Base-by-base conservation (phyloP, 2,888 invertebrate species). In the Boloria selene region DNA sequence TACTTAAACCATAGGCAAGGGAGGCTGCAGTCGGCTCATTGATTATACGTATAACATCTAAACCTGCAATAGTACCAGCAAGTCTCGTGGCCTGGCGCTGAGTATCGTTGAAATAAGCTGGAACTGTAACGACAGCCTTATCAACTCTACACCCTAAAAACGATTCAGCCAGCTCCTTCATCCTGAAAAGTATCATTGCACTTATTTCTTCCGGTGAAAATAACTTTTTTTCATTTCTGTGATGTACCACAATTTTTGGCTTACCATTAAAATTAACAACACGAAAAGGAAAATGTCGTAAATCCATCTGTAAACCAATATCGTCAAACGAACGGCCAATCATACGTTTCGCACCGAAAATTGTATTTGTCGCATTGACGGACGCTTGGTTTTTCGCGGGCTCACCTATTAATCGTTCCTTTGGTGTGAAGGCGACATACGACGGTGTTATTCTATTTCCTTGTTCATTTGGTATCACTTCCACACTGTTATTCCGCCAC, bases 11-110 rank as follows among this genome's bases (percentile, higher is more conserved):
- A 59, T 85, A 88, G 2, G 87, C 84, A 2, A 90, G 72, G 0
- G 87, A 88, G 0, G 88, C 88, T 0, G 88, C 87, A 0, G 87
- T 86, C 0, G 88, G 86, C 64, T 89, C 89, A 45, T 88, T 89
- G 0, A 84, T 79, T 1, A 89, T 82, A 45, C 83, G 78, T 1
- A 88, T 64, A 0, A 90, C 77, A 47, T 88, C 80, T 1, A 90
- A 72, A 1, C 88, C 89, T 4, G 87, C 88, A 38, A 88, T 79
- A 0, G 73, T 67, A 0, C 81, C 88, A 3, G 88, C 88, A 0
- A 77, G 67, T 62, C 77, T 81, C 2, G 86, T 88, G 0, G 88
- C 86, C 61, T 86, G 84, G 0, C 88, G 78, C 61, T 90, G 89
- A 0, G 82, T 73, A 62, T 87, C 83, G 55, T 80, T 87, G 69